phyloP scores from a whole-genome alignment of 1,140 invertebrate genomes.

The Sycophaga agraensis region DNA sequence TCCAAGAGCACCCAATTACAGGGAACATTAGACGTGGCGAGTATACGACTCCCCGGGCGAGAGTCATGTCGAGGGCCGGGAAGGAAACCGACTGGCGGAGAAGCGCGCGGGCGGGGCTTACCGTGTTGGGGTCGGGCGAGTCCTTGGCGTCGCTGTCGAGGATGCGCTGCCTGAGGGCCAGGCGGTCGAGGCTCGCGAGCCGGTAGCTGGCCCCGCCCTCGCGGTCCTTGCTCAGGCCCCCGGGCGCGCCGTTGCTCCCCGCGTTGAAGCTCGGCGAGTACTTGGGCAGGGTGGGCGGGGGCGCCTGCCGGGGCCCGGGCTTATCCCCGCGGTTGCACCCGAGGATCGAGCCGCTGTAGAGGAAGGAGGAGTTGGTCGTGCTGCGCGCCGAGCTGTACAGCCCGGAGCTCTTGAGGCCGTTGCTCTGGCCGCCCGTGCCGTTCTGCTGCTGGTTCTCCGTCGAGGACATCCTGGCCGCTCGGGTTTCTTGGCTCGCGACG shows the following conservation, averaged over 20 bases:
- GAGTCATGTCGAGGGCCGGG: no score
- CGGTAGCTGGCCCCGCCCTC: conserved; percentile 66
- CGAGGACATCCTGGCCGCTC: conserved; percentile 2
- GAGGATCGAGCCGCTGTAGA: conserved; percentile 54
- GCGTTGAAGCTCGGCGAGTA: conserved; percentile 65
- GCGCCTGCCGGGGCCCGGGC: conserved; percentile 50
- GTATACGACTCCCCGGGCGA: no score
- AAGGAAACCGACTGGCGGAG: no score
- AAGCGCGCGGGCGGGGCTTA: no score
- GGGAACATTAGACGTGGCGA: no score
- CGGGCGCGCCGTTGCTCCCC: conserved; percentile 56
- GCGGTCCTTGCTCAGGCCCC: conserved; percentile 57
- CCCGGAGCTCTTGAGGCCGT: conserved; percentile 44
- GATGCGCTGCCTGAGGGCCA: conserved; percentile 70
- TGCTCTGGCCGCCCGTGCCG: conserved; percentile 39
- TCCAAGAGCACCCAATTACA: no score
- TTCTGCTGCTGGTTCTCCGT: conserved; percentile 40
- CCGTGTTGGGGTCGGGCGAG: conserved; percentile 52
- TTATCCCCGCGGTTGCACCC: conserved; percentile 32
- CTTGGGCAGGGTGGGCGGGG: conserved; percentile 68
- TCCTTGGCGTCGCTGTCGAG: conserved; percentile 58
- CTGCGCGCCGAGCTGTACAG: conserved; percentile 33
- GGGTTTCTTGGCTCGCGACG: not conserved
- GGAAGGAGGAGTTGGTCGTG: conserved; percentile 53
- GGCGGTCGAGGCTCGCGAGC: conserved; percentile 69